Base-by-base conservation (phyloP, 2,888 invertebrate genomes). In the Drosophila diplacantha region DNA sequence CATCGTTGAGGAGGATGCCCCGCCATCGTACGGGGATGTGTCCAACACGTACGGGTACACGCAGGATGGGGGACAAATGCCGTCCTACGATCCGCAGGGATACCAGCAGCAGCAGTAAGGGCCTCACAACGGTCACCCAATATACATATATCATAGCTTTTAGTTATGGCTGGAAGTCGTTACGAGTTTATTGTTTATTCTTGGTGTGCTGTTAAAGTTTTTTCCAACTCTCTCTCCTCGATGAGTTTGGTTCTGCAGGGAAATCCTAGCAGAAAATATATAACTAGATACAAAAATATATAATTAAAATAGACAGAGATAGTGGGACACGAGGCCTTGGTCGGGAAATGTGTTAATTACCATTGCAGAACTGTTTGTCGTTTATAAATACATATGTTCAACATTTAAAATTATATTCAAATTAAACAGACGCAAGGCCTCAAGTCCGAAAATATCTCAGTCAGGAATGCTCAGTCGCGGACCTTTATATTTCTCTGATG, bases 1-100 rank as follows among this genome's bases (percentile, higher is more conserved):
- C 71, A 89, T 79, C 89, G 90, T 90, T 71, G 91, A 92, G 60
- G 91, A 92, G 80, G 90, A 91, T 7, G 84, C 93, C 92, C 3
- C 91, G 26, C 71, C 73, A 3, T 50, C 59, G n/a, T 69, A 78
- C 37, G 61, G 47, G 60, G 71, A 72, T 43, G 60, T 53, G 29
- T 54, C 66, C 39, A 50, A 50, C 38, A 56, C 67, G 34, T 79
- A 73, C 35, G 81, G 80, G 31, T 80, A 81, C 62, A 74, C 84
- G 63, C 82, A 83, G 72, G 58, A 18, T 69, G 9, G 43, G 26
- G 26, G 52, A 69, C 83, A 63, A 79, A 76, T 72, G 67, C 66
- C 66, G 43, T 72, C 81, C 56, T 85, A 85, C 54, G 72, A 78
- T 43, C 82, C 77, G 52, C 85, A 82, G 74, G 43, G 71, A 54